Base-by-base conservation (phyloP, 2,888 invertebrate genomes). In the Drosophila fulvimacula region DNA sequence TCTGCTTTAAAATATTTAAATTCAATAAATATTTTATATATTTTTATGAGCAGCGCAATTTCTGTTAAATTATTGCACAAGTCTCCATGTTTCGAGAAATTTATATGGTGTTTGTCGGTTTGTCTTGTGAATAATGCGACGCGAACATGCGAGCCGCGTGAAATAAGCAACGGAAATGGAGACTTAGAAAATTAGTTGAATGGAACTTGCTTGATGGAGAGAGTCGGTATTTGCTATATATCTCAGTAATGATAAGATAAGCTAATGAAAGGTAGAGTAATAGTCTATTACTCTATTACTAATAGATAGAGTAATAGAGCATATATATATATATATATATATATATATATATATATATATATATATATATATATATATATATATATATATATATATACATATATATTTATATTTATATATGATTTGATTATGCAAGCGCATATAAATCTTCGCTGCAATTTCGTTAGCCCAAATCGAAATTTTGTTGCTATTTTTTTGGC, bases 11-110 rank as follows among this genome's bases (percentile, higher is more conserved):
- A 21, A 64, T 70, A 79, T 83, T 84, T 87, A 80, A 87, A 87
- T 84, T 80, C 82, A 76, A 83, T 87, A 83, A 82, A 84, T 84
- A 82, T 67, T 80, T 79, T 71, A 73, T 73, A 82, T 78, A 70
- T 75, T 81, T 83, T 83, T 83, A 85, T 81, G 81, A 69, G 65
- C 55, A 10, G 38, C 53, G 69, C 85, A 72, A 81, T 77, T 83
- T 62, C 46, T 73, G 82, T 19, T 76, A 76, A 87, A 63, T 84
- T 87, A 83, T 83, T 80, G 82, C 82, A 52, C 72, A 81, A 75
- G 61, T 62, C 46, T 10, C 38, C 36, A 65, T 19, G 59, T 68
- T 62, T 24, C 52, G 21, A 52, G 64, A 63, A 62, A 68, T 80
- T 80, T 73, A 79, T 81, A 52, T 58, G 66, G 59, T 76, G 75